Evolutionary conservation across 2,113 vertebrate species (phyloP), one percentile per base, ranked within the genome.

Genomic region (Conger conger): DNA sequence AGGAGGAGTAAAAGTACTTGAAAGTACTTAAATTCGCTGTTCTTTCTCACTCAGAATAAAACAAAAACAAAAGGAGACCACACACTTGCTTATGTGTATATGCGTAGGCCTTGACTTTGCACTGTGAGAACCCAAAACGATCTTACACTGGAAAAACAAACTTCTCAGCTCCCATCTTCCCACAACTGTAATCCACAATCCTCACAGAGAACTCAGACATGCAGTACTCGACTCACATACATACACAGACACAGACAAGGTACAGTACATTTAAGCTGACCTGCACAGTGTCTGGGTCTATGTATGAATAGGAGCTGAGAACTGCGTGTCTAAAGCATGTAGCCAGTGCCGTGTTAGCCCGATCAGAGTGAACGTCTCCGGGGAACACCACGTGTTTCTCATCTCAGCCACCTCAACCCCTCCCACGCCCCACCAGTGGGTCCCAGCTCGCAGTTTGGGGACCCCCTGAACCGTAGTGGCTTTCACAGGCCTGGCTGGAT

Each of bases 21-120:
- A n/a, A n/a, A n/a, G n/a, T n/a, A n/a, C n/a, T 36, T n/a, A 83
- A 79, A 84, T 36, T 11, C n/a, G 33, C 76, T 73, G 27, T 83
- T 30, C 27, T n/a, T 68, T 33, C 68, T 63, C 27, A 63, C 20
- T 63, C 27, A 30, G 68, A 27, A 63, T 63, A 73, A 13, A 73
- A 73, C 27, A 33, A 73, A 73, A 73, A 73, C 57, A 50, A 50
- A 50, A 23, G 2, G 68, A 33, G 68, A 73, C 68, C 68, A 73
- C 68, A 73, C 68, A 73, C 68, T 33, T 30, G 68, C 68, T 27
- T 13, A 30, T 73, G 68, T 33, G n/a, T 33, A 73, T 13, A 30
- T 73, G 68, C 13, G n/a, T 33, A 73, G 27, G 27, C 27, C 3
- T 73, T 0, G 68, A 11, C n/a, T 1, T 33, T 33, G 68, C 27